phyloP scores from a whole-genome alignment of 2,797 vertebrate genomes.

The Anisognathus igniventris region DNA sequence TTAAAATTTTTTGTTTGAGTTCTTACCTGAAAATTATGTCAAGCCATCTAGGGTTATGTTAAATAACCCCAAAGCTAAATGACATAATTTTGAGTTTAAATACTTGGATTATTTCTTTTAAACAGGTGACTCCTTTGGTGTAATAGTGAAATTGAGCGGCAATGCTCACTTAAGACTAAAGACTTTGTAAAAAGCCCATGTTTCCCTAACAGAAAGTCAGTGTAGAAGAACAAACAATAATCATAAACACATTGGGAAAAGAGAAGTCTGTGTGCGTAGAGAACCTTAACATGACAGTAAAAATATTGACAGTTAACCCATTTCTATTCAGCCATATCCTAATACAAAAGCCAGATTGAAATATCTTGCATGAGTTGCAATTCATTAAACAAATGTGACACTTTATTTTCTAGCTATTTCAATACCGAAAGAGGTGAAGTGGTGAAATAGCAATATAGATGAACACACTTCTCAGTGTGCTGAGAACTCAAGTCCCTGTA shows the following conservation, averaged over 20 bases:
- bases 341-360: constrained; percentile 64
- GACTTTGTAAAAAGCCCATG: background rate
- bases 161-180: background rate
- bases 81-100: background rate
- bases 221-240: constrained; percentile 41
- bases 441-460: constrained; percentile 55
- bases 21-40: background rate
- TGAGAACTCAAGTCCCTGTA: background rate
- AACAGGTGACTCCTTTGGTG: background rate
- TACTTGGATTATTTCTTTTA: background rate
- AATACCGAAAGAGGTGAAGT: constrained; percentile 50
- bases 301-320: constrained; percentile 71
- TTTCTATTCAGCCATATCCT: constrained; percentile 60
- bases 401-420: constrained; percentile 70
- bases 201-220: background rate
- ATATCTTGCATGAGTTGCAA: constrained; percentile 67
- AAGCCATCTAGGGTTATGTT: background rate
- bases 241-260: constrained; percentile 17
- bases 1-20: background rate
- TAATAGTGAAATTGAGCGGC: background rate
- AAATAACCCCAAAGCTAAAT: background rate
- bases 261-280: constrained; percentile 8
- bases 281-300: constrained; percentile 68
- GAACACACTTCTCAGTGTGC: constrained; percentile 9
- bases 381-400: constrained; percentile 75